Percentiles rank a stretch among this genome's conserved stretches.
Conservation (phyloP, 2,113 vertebrate genomes). For the Crotalus viridis region DNA sequence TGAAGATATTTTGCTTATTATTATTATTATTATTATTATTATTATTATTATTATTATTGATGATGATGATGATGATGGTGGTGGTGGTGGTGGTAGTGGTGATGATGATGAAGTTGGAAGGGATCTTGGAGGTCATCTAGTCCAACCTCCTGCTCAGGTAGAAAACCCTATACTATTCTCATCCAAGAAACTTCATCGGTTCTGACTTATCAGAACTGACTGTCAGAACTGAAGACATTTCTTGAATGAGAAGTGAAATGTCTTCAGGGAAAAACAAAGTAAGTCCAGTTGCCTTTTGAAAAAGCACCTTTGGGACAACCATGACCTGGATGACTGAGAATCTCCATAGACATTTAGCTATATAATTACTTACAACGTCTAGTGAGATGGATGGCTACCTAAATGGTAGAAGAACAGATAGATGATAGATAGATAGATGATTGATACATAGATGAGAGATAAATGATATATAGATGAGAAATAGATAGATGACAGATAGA, state of each 20-base stretch:
- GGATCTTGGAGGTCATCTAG: too few species aligned
- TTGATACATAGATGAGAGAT: too few species aligned
- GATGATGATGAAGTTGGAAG: too few species aligned
- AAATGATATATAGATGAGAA: too few species aligned
- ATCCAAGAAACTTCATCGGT: neutral
- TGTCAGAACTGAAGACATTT: neutral
- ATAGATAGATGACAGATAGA: too few species aligned
- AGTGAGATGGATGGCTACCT: neutral
- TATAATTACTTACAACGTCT: neutral
- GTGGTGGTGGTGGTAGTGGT: too few species aligned
- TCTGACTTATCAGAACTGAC: neutral
- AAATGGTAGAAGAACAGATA: too few species aligned
- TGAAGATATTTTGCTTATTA: neutral
- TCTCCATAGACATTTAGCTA: neutral
- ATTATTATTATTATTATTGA: too few species aligned
- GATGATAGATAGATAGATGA: too few species aligned
- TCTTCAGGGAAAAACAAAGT: neutral
- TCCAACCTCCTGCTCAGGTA: too few species aligned
- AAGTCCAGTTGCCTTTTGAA: neutral
- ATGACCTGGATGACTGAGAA: neutral
- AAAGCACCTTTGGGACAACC: neutral
- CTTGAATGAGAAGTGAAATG: neutral
- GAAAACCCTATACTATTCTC: neutral
- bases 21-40: too few species aligned
- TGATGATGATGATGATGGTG: too few species aligned